A percentile compares a stretch with the other conserved stretches of the same genome.
phyloP scores from a whole-genome alignment of 2,113 vertebrate genomes.

The Mionectes macconnelli region DNA sequence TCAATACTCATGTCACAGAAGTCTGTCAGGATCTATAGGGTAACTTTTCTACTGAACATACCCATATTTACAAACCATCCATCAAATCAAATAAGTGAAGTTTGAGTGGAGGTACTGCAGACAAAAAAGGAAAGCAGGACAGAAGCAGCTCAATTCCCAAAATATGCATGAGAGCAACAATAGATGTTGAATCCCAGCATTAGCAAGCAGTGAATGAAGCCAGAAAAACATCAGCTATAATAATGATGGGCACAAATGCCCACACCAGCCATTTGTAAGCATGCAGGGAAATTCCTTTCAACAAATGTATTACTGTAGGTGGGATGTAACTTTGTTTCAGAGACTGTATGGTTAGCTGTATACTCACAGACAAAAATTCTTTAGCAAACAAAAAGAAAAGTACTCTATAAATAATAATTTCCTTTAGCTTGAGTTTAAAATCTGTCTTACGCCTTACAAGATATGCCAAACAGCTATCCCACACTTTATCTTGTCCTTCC shows the following conservation, averaged over 20 bases:
- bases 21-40: neutral
- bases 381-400: slow-evolving; percentile 8
- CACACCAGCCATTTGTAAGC: neutral
- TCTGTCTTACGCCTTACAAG: neutral
- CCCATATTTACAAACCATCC: neutral
- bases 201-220: slow-evolving; percentile 7
- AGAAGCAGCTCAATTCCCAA: neutral
- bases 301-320: neutral
- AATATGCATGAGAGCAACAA: slow-evolving; percentile 2
- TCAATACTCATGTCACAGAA: neutral
- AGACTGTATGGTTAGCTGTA: neutral
- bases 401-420: neutral
- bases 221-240: slow-evolving; percentile 30
- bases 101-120: neutral
- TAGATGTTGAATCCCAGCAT: slow-evolving; percentile 1
- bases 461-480: neutral
- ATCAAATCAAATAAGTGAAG: neutral
- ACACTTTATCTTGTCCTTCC: neutral
- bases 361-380: neutral
- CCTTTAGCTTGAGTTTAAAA: neutral
- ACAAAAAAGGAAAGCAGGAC: neutral
- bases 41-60: neutral
- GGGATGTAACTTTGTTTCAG: neutral
- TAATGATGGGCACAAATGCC: neutral
- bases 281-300: slow-evolving; percentile 4